Evolutionary conservation across 2,113 vertebrate species (phyloP).

Genomic region (Tupaia chinensis): DNA sequence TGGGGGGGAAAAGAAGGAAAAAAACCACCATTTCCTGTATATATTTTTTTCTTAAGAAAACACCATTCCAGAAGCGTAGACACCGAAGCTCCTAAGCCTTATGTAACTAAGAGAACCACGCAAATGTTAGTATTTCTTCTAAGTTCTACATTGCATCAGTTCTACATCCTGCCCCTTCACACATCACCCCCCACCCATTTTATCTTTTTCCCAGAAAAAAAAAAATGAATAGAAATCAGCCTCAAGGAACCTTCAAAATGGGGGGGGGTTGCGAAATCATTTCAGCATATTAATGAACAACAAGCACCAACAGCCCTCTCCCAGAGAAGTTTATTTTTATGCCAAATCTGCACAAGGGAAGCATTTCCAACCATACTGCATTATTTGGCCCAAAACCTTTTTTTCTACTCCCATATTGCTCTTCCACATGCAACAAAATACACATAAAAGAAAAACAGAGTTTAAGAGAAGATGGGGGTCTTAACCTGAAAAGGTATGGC

Average conservation of each 20-base stretch:
- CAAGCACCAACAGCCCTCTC: constrained; percentile 81
- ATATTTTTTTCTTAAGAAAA: not conserved
- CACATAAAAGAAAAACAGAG: constrained; percentile 73
- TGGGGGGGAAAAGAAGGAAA: not conserved
- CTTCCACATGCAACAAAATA: constrained; percentile 83
- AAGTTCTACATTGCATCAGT: constrained; percentile 67
- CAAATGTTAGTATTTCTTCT: constrained; percentile 52
- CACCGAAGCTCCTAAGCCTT: not conserved
- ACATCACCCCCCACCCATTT: constrained; percentile 76
- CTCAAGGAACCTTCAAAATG: constrained; percentile 79
- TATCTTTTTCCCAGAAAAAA: constrained; percentile 66
- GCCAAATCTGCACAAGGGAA: constrained; percentile 82
- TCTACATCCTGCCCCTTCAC: constrained; percentile 76
- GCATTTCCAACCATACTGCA: constrained; percentile 85
- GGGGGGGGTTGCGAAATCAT: constrained; percentile 78
- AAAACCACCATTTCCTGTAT: not conserved
- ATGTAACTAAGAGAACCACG: constrained; percentile 46
- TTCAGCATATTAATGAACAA: constrained; percentile 85
- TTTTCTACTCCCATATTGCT: constrained; percentile 83
- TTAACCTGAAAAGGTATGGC: constrained; percentile 65
- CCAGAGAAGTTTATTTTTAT: constrained; percentile 83
- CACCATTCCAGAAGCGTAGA: not conserved
- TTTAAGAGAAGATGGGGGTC: constrained; percentile 52
- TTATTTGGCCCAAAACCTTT: constrained; percentile 85
- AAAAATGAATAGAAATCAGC: constrained; percentile 80